phyloP scores from a whole-genome alignment of 2,888 invertebrate species.

The Agonopterix arenella region DNA sequence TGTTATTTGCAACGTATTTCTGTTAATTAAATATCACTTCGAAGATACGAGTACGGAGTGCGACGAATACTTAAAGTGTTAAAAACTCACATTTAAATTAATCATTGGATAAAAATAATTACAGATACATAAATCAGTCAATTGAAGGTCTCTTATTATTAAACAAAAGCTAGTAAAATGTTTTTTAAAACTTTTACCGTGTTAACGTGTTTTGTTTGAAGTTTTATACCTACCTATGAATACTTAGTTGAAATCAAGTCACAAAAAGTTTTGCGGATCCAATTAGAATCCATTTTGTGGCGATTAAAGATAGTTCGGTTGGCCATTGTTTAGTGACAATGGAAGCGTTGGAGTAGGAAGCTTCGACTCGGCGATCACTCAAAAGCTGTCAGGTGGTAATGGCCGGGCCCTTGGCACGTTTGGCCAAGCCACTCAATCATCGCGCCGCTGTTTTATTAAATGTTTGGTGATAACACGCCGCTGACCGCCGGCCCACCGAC shows the following conservation, averaged over 20 bases:
- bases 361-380: slow-evolving; percentile 52
- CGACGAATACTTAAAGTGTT: slow-evolving; percentile 14
- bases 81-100: slow-evolving; percentile 16
- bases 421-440: slow-evolving; percentile 58
- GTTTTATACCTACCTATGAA: slow-evolving; percentile 22
- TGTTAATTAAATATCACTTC: slow-evolving; percentile 29
- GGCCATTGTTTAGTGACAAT: slow-evolving; percentile 67
- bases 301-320: slow-evolving; percentile 64
- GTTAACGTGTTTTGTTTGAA: slow-evolving; percentile 16
- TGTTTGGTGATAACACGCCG: slow-evolving; percentile 42
- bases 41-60: slow-evolving; percentile 14
- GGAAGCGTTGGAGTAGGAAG: slow-evolving; percentile 47
- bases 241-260: slow-evolving; percentile 28
- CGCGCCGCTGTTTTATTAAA: slow-evolving; percentile 55
- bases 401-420: slow-evolving; percentile 43
- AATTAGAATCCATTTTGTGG: slow-evolving; percentile 68
- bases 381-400: slow-evolving; percentile 67
- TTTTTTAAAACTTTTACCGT: too few relatives aligned
- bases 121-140: slow-evolving; percentile 10
- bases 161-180: neutral
- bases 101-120: slow-evolving; percentile 6
- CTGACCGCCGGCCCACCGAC: slow-evolving; percentile 28
- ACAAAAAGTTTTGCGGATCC: slow-evolving; percentile 58
- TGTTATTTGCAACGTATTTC: slow-evolving; percentile 18
- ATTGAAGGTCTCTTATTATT: slow-evolving; percentile 4